These are phyloP conservation scores for Eucera pruinosa DNA, from an alignment of 2,888 invertebrate genomes.

Conservation along the genomic window DNA sequence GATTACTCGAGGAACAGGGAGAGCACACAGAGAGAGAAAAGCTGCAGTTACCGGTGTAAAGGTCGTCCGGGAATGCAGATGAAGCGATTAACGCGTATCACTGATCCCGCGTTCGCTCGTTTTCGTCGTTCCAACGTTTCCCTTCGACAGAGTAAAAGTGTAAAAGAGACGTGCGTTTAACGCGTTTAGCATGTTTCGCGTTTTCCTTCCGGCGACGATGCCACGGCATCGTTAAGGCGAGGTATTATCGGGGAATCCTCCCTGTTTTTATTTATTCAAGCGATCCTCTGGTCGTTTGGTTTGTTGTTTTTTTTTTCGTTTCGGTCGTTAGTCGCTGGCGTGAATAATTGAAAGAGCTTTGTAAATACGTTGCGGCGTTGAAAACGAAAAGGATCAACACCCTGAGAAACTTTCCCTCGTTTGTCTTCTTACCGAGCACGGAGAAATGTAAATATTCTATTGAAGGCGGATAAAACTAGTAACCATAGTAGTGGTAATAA, in stretches of 20 bases:
- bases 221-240: neutral
- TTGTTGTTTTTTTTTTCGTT: too few species aligned
- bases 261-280: neutral
- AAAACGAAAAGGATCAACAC: neutral
- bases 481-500: too few species aligned
- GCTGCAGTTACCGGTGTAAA: constrained; percentile 29
- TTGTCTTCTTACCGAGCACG: neutral
- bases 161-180: neutral
- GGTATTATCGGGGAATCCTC: neutral
- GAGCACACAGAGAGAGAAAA: neutral
- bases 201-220: neutral
- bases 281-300: neutral
- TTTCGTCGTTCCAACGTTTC: neutral
- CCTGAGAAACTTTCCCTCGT: neutral
- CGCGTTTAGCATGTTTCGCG: neutral
- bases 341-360: neutral
- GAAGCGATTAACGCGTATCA: constrained; percentile 27
- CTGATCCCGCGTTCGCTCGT: neutral
- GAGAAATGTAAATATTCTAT: too few species aligned
- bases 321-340: neutral
- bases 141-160: neutral
- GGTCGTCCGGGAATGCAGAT: constrained; percentile 24
- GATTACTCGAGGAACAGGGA: constrained; percentile 53
- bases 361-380: neutral
- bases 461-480: too few species aligned